Conservation (phyloP, 2,113 vertebrate species). For the Neodontobutis hainanensis region DNA sequence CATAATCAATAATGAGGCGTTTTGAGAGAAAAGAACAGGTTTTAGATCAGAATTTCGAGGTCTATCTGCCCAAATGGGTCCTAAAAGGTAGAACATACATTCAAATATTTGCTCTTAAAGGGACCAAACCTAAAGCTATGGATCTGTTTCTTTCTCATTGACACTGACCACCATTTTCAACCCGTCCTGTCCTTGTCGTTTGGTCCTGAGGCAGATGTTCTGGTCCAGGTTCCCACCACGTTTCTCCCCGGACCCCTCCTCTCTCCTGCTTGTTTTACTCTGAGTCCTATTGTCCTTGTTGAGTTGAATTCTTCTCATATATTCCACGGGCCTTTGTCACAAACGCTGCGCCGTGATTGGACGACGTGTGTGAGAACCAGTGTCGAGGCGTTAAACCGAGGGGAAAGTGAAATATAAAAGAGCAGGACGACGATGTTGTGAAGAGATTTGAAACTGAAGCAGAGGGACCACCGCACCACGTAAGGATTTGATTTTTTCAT, state of each 20-base stretch:
- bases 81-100: no score
- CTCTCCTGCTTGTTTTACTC: constrained; percentile 71
- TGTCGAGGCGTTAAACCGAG: constrained; percentile 61
- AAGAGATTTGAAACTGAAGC: background rate
- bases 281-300: constrained; percentile 55
- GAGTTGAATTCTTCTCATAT: constrained; percentile 67
- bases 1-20: no score
- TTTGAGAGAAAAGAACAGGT: no score
- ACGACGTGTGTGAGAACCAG: constrained; percentile 75
- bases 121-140: background rate
- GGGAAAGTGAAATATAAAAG: constrained; percentile 65
- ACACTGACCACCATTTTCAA: background rate
- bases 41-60: no score
- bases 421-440: constrained; percentile 19
- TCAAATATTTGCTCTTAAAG: no score
- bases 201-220: constrained; percentile 58
- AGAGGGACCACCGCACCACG: constrained; percentile 68
- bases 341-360: constrained; percentile 71
- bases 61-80: no score
- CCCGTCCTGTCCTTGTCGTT: background rate
- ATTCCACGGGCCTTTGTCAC: constrained; percentile 68
- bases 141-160: background rate
- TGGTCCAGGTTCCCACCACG: constrained; percentile 69
- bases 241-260: constrained; percentile 54
- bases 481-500: constrained; percentile 33